Percentiles rank a stretch among this genome's conserved stretches.
phyloP scores from a whole-genome alignment of 2,888 invertebrate species.

The Carterocephalus palaemon region DNA sequence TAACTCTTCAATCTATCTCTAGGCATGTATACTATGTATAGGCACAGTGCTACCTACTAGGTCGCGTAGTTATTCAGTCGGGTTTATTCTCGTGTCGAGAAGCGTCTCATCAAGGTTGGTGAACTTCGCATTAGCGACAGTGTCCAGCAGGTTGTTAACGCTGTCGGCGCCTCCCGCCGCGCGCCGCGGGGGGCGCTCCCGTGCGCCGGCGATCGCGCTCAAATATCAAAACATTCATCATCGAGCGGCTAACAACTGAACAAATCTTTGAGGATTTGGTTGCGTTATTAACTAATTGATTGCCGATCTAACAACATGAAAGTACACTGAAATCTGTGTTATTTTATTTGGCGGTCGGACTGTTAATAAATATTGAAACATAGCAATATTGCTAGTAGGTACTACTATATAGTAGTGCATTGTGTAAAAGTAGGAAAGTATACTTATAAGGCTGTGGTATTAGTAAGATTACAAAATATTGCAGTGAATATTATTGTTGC shows the following conservation, averaged over 20 bases:
- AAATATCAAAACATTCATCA: constrained; percentile 59
- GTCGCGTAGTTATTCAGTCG: not conserved
- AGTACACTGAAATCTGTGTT: no score
- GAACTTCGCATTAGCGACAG: constrained; percentile 16
- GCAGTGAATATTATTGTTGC: no score
- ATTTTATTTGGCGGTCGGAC: no score
- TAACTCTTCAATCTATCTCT: no score
- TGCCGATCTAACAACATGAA: constrained; percentile 6
- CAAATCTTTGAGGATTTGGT: constrained; percentile 33
- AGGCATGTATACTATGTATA: no score
- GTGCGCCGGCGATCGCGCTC: constrained; percentile 51
- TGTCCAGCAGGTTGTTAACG: constrained; percentile 14
- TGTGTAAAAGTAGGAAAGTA: no score
- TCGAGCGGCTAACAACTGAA: constrained; percentile 45
- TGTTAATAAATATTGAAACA: no score
- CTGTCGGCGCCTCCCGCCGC: constrained; percentile 48
- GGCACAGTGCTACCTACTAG: no score
- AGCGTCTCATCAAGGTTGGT: constrained; percentile 17
- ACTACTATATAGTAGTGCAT: no score
- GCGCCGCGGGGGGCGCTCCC: constrained; percentile 66
- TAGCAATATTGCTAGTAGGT: no score
- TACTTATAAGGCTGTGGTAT: no score
- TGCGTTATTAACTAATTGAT: constrained; percentile 10
- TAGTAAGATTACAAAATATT: no score
- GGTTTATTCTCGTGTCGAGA: constrained; percentile 3